These are phyloP conservation scores for Tetrapedia diversipes DNA, from an alignment of 2,888 invertebrate genomes.

Conservation along the genomic window DNA sequence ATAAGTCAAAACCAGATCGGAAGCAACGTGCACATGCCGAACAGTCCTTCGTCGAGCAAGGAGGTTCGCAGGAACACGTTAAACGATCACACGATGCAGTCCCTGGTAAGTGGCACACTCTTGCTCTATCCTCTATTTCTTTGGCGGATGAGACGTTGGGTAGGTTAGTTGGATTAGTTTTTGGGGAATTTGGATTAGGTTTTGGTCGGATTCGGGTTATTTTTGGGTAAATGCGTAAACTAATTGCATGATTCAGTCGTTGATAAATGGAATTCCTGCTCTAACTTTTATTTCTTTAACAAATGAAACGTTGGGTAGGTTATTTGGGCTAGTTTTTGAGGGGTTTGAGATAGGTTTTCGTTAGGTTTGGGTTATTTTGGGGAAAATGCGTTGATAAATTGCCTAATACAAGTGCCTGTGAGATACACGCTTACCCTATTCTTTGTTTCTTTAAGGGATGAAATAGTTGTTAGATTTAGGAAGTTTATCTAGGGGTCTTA, in stretches of 20 bases:
- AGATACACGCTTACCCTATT: slow-evolving; percentile 56
- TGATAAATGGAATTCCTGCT: slow-evolving; percentile 61
- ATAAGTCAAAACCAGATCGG: slow-evolving; percentile 75
- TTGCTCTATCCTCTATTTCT: not conserved
- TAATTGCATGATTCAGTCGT: slow-evolving; percentile 55
- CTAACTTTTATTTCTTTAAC: not conserved
- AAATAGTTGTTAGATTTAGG: no score
- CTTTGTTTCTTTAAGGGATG: not conserved
- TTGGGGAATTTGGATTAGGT: no score
- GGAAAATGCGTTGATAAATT: slow-evolving; percentile 19
- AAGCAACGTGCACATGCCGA: slow-evolving; percentile 70
- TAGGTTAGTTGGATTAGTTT: not conserved
- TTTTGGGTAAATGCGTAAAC: slow-evolving; percentile 13
- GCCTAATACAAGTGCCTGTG: slow-evolving; percentile 61
- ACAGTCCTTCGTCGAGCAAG: slow-evolving; percentile 75
- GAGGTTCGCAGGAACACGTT: slow-evolving; percentile 66
- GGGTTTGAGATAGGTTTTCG: no score
- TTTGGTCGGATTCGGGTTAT: not conserved
- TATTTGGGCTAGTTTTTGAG: not conserved
- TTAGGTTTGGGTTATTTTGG: not conserved
- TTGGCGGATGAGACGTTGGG: no score
- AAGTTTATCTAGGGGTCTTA: not conserved
- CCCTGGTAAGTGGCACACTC: slow-evolving; percentile 62
- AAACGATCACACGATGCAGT: slow-evolving; percentile 54
- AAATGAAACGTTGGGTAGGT: rapidly evolving